Percentiles rank a stretch among this genome's conserved stretches.
Conservation (phyloP, 2,888 invertebrate genomes). For the Sphaerophoria taeniata region DNA sequence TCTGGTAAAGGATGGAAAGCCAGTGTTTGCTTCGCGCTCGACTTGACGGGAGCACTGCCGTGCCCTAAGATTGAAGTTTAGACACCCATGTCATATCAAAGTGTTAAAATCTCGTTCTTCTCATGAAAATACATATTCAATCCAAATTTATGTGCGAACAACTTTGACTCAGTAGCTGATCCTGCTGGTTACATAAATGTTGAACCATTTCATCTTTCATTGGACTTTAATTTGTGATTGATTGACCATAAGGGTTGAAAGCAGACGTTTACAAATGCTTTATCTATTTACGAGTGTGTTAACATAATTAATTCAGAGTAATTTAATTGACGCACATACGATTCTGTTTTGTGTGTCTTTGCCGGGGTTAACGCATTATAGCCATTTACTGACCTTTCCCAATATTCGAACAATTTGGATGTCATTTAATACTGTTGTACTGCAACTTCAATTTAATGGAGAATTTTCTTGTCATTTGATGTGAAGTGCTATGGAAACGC, state of each 20-base stretch:
- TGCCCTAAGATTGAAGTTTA: too few relatives aligned
- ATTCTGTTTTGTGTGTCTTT: neutral
- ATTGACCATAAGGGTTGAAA: conserved; percentile 29
- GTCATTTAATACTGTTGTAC: neutral
- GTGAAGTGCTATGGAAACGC: conserved; percentile 12
- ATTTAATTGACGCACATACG: conserved; percentile 32
- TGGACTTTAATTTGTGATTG: conserved; percentile 32
- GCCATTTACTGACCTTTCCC: neutral
- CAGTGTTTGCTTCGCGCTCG: too few relatives aligned
- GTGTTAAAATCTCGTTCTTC: neutral
- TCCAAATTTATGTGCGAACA: too few relatives aligned
- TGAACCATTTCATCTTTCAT: conserved; percentile 27
- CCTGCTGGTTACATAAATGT: neutral
- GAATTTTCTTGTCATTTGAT: conserved; percentile 17
- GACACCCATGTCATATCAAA: too few relatives aligned
- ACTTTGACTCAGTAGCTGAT: too few relatives aligned
- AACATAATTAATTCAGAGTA: conserved; percentile 33
- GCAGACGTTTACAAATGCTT: conserved; percentile 35
- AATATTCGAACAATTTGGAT: neutral
- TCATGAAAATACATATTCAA: neutral
- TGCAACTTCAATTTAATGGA: neutral
- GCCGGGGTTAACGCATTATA: neutral
- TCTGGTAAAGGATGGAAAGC: too few relatives aligned
- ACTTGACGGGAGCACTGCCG: too few relatives aligned
- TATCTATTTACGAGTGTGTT: conserved; percentile 34